Evolutionary conservation across 2,888 invertebrate species (phyloP), one percentile per base, ranked within the genome.

Genomic region (Camptogramma bilineatum): DNA sequence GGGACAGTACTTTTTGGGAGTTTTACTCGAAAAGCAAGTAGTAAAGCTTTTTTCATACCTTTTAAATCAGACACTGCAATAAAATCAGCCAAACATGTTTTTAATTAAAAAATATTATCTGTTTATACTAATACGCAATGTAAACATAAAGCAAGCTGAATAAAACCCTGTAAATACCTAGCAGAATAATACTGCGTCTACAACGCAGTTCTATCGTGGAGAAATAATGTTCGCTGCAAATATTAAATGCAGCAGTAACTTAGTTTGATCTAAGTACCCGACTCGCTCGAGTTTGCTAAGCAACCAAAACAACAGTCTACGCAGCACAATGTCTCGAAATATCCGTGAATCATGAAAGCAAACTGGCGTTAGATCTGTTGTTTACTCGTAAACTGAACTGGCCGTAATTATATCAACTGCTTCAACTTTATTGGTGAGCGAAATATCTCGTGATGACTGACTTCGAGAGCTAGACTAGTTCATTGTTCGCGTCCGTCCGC

Each of bases 261-360:
- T 57, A 62, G 57, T 58, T 47, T 46, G 53, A 47, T 52, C 62
- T 52, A 51, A 58, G 54, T 34, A 51, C 50, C 54, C 52, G 52
- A 52, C 59, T 52, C 44, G 52, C 50, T 47, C 34, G 61, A 62
- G 57, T 62, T 65, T 54, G 57, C 62, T 58, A 64, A 62, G 68
- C 62, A 63, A 60, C 52, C 62, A 64, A 63, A 67, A 58, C 67
- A 60, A 59, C 61, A 53, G 64, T 62, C 63, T 59, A 68, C 67
- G 60, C 65, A 66, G 63, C 66, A 70, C 70, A 67, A 68, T 69
- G 66, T 68, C 73, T 68, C 69, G 65, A 69, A 70, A 75, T 72
- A 73, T 71, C 69, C 70, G 67, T 77, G 76, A 79, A 69, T 78
- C 74, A 77, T 74, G 72, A 69, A 77, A 75, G 73, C 75, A 74